A percentile compares a stretch with the other conserved stretches of the same genome.
phyloP scores from a whole-genome alignment of 2,797 vertebrate species.

The Myiothlypis chrysogaster region DNA sequence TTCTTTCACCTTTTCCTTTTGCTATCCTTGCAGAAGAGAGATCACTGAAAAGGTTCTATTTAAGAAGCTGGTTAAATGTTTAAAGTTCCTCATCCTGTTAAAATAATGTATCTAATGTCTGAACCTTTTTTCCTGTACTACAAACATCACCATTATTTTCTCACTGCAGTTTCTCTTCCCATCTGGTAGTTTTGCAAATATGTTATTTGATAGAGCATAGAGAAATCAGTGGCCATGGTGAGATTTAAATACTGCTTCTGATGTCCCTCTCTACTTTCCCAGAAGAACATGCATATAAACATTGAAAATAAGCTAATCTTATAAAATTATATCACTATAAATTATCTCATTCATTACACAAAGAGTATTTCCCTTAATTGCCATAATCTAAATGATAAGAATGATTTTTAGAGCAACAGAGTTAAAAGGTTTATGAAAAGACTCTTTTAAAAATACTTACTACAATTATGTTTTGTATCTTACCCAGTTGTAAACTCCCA shows the following conservation, averaged over 20 bases:
- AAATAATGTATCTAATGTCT: conserved; percentile 51
- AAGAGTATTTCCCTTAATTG: conserved; percentile 10
- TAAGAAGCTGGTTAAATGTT: conserved; percentile 56
- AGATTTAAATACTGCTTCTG: conserved; percentile 60
- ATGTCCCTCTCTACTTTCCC: not conserved
- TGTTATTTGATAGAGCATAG: conserved; percentile 59
- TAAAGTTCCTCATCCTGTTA: conserved; percentile 48
- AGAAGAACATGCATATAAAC: conserved; percentile 40
- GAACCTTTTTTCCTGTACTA: conserved; percentile 46
- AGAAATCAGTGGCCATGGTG: conserved; percentile 63
- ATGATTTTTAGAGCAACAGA: not conserved
- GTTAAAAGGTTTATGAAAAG: not conserved
- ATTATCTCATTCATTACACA: conserved; percentile 6
- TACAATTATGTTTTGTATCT: not conserved
- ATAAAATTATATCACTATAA: not conserved
- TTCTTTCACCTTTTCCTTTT: conserved; percentile 37
- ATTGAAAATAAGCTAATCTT: conserved; percentile 27
- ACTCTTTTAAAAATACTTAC: not conserved
- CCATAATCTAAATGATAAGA: not conserved
- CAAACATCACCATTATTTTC: conserved; percentile 59
- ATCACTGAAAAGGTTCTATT: conserved; percentile 56
- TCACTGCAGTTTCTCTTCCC: conserved; percentile 55
- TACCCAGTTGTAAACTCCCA: not conserved
- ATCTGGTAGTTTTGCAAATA: conserved; percentile 64
- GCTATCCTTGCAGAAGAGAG: conserved; percentile 15